These are phyloP conservation scores for Ophioderma brevispina DNA, from an alignment of 35 echinoderm and acorn worm species.

Conservation along the genomic window DNA sequence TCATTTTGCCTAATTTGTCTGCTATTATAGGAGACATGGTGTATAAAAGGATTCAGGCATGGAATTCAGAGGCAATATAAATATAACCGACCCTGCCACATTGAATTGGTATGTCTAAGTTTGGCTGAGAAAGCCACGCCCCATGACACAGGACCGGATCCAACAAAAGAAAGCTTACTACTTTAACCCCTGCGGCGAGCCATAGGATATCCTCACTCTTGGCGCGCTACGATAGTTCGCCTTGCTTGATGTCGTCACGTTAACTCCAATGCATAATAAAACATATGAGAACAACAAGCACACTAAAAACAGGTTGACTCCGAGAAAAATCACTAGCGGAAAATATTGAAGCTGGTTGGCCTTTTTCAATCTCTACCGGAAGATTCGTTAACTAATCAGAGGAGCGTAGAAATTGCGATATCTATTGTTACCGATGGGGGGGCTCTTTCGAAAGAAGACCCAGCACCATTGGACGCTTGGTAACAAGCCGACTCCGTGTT, in stretches of 20 bases:
- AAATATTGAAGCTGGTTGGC: conserved; percentile 46
- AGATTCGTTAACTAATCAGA: neutral
- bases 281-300: conserved; percentile 42
- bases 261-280: conserved; percentile 54
- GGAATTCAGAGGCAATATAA: neutral
- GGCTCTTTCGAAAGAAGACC: conserved; percentile 63
- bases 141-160: conserved; percentile 76
- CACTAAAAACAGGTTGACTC: conserved; percentile 49
- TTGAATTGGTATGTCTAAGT: neutral
- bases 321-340: conserved; percentile 60
- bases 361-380: neutral
- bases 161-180: conserved; percentile 74
- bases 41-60: conserved; percentile 2
- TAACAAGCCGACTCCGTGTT: conserved; percentile 52
- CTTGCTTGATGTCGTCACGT: conserved; percentile 35
- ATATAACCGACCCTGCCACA: neutral
- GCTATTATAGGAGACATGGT: neutral
- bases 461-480: conserved; percentile 72
- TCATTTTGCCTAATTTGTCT: too few relatives aligned
- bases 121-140: conserved; percentile 37
- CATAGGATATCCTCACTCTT: conserved; percentile 40
- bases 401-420: neutral
- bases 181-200: conserved; percentile 59
- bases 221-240: conserved; percentile 3
- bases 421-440: neutral